Percentiles rank a stretch among this genome's conserved stretches.
Conservation (phyloP, 2,113 vertebrate species). For the Agapornis roseicollis region DNA sequence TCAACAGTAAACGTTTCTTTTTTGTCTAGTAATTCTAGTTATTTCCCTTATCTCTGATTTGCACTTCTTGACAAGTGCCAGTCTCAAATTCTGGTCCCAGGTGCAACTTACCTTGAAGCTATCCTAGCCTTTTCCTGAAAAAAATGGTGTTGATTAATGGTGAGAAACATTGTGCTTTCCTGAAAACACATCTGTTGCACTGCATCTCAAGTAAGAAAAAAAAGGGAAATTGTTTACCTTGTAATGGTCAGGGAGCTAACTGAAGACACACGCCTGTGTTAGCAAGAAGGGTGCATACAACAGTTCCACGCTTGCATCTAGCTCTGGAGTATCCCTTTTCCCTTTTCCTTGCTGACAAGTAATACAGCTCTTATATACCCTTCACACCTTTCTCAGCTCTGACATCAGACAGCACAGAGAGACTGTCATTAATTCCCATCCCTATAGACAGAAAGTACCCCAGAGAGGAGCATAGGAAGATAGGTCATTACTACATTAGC, state of each 20-base stretch:
- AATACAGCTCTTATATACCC: conserved; percentile 65
- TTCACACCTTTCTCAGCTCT: conserved; percentile 59
- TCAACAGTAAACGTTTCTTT: background rate
- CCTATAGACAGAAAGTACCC: conserved; percentile 30
- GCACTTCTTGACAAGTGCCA: background rate
- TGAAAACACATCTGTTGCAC: background rate
- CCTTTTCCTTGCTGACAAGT: background rate
- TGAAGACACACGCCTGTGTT: conserved; percentile 8
- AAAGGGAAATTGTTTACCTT: conserved; percentile 67
- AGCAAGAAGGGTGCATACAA: conserved; percentile 2
- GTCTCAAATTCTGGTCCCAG: background rate
- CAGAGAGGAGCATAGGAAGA: conserved; percentile 27
- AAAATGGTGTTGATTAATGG: background rate
- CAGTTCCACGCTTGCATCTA: conserved; percentile 11
- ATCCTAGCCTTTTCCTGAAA: background rate
- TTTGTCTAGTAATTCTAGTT: background rate
- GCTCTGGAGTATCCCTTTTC: conserved; percentile 19
- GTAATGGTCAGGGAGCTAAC: background rate
- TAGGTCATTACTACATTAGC: background rate
- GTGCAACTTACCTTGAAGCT: background rate
- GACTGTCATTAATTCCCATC: conserved; percentile 41
- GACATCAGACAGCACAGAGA: conserved; percentile 66
- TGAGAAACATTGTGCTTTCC: background rate
- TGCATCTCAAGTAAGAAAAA: background rate
- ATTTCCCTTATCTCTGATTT: background rate